These are phyloP conservation scores for Barypeithes pellucidus DNA, from an alignment of 2,888 invertebrate species.

Conservation along the genomic window DNA sequence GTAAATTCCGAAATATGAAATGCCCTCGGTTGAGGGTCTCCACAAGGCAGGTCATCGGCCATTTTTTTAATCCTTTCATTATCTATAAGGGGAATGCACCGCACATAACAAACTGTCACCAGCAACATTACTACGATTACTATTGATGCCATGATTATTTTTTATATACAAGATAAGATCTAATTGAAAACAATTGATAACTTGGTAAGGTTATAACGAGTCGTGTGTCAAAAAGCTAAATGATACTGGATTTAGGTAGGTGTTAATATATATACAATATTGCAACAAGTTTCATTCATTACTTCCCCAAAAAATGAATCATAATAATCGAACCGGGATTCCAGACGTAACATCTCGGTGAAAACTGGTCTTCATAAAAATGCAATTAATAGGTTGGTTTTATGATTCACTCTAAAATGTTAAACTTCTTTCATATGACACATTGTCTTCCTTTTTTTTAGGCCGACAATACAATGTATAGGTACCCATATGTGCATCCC, in stretches of 20 bases:
- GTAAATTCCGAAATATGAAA: slow-evolving; percentile 8
- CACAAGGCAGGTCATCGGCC: not conserved
- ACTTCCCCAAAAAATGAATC: slow-evolving; percentile 8
- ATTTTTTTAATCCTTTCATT: not conserved
- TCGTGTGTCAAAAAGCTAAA: not conserved
- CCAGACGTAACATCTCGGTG: not conserved
- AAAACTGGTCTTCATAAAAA: slow-evolving; percentile 6
- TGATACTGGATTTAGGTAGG: not conserved
- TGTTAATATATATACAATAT: slow-evolving; percentile 12
- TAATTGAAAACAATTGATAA: not conserved
- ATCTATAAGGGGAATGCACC: not conserved
- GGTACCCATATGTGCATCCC: not conserved
- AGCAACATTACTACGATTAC: not conserved
- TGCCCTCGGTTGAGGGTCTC: not conserved
- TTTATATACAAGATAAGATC: not conserved
- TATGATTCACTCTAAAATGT: slow-evolving; percentile 8
- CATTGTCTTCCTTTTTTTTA: not conserved
- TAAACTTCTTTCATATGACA: not conserved
- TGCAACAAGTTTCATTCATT: slow-evolving; percentile 3
- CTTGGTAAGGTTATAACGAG: not conserved
- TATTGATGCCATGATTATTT: slow-evolving; percentile 2
- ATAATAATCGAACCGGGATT: not conserved
- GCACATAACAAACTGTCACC: not conserved
- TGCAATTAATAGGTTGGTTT: not conserved
- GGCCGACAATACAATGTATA: not conserved